Evolutionary conservation across 2,797 vertebrate species (phyloP).

Genomic region (Phrynocephalus forsythii): DNA sequence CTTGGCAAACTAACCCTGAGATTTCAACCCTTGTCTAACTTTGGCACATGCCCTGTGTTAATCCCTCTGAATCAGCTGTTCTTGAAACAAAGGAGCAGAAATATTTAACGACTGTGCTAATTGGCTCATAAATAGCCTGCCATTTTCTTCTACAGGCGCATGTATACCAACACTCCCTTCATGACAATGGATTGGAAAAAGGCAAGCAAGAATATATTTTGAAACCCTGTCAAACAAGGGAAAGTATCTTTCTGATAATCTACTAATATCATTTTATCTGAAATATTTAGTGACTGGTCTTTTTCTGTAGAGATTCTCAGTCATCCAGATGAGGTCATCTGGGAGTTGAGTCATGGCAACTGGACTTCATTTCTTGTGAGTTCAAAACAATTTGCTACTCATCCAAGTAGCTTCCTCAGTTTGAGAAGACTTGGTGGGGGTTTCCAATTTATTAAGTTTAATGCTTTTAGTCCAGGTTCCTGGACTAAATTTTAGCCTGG

Average conservation of each 20-base stretch:
- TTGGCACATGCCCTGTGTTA: neutral
- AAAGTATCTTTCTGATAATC: neutral
- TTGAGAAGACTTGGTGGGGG: too few relatives aligned
- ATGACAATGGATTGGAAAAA: neutral
- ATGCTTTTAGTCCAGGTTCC: neutral
- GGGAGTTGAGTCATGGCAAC: too few relatives aligned
- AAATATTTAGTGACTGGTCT: neutral
- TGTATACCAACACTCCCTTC: too few relatives aligned
- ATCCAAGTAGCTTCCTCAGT: too few relatives aligned
- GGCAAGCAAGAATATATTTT: neutral
- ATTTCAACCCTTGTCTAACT: neutral
- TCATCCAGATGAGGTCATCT: too few relatives aligned
- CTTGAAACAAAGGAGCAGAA: neutral
- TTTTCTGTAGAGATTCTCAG: too few relatives aligned
- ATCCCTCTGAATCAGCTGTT: neutral
- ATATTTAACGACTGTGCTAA: neutral
- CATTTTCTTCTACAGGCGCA: neutral
- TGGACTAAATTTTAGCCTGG: too few relatives aligned
- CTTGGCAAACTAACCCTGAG: neutral
- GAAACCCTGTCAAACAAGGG: neutral
- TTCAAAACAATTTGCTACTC: too few relatives aligned
- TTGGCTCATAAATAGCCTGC: neutral
- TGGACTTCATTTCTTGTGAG: too few relatives aligned
- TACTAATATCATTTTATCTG: neutral
- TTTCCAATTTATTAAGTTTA: neutral